A percentile compares a stretch with the other conserved stretches of the same genome.
phyloP scores from a whole-genome alignment of 2,888 invertebrate species.

The Bombylius discolor region DNA sequence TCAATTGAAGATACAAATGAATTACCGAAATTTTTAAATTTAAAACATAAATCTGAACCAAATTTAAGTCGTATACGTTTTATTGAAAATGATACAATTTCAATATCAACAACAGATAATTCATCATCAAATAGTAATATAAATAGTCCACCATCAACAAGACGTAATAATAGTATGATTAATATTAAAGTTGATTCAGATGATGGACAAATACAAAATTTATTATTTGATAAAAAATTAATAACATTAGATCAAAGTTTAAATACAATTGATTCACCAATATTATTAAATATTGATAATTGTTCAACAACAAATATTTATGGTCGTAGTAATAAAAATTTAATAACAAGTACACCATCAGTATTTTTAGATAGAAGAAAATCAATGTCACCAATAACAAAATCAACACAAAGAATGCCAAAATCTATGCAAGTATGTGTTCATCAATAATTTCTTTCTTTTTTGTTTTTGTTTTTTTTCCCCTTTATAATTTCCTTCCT shows the following conservation, averaged over 20 bases:
- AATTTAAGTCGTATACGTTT: conserved; percentile 22
- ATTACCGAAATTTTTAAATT: conserved; percentile 9
- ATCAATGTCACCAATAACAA: conserved; percentile 80
- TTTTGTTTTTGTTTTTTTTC: no score
- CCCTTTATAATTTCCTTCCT: background rate
- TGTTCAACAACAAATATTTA: background rate
- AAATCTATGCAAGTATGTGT: conserved; percentile 74
- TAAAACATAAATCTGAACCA: conserved; percentile 33
- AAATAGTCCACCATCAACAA: no score
- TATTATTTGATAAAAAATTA: no score
- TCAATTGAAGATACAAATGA: no score
- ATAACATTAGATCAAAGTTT: no score
- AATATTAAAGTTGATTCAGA: background rate
- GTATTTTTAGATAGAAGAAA: conserved; percentile 47
- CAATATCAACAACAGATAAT: no score
- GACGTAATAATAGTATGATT: background rate
- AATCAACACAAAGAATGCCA: conserved; percentile 73
- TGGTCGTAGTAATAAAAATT: background rate
- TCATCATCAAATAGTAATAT: no score
- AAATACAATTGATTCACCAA: no score
- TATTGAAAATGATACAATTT: no score
- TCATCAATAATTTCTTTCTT: background rate
- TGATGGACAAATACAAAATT: background rate
- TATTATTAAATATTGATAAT: background rate
- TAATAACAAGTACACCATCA: conserved; percentile 28